Percentiles rank a stretch among this genome's conserved stretches.
Evolutionary conservation across 2,888 invertebrate species (phyloP).

Genomic region (Tridacna gigas): DNA sequence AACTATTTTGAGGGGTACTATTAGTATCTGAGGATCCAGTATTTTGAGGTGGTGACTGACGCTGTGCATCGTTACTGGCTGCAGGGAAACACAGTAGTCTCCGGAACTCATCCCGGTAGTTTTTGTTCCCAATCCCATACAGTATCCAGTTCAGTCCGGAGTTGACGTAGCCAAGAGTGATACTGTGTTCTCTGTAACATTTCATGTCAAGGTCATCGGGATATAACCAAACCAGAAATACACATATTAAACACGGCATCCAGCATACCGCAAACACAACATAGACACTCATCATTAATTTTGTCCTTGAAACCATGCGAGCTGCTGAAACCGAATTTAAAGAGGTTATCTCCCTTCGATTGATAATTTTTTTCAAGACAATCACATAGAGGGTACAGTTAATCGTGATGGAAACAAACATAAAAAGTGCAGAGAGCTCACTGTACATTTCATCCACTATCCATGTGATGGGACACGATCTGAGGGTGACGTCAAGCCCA

Average conservation of each 20-base stretch:
- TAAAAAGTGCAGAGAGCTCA: not conserved
- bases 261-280: slow-evolving; percentile 1
- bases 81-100: not conserved
- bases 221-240: not conserved
- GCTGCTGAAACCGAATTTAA: not conserved
- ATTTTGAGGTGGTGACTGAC: too few relatives aligned
- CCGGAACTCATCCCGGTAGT: not conserved
- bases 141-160: slow-evolving; percentile 7
- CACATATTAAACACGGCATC: not conserved
- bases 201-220: not conserved
- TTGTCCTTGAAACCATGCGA: not conserved
- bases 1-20: too few relatives aligned
- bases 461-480: slow-evolving; percentile 4
- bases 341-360: not conserved
- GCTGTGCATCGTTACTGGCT: too few relatives aligned
- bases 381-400: not conserved
- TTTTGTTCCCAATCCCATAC: not conserved
- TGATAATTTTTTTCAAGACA: not conserved
- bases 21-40: too few relatives aligned
- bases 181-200: slow-evolving; percentile 1
- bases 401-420: not conserved
- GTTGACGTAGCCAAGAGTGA: not conserved
- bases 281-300: not conserved
- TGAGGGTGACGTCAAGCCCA: not conserved
- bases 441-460: slow-evolving; percentile 2